A percentile compares a stretch with the other conserved stretches of the same genome.
Conservation (phyloP, 2,888 invertebrate species). For the Lepidocyrtoides sp. region DNA sequence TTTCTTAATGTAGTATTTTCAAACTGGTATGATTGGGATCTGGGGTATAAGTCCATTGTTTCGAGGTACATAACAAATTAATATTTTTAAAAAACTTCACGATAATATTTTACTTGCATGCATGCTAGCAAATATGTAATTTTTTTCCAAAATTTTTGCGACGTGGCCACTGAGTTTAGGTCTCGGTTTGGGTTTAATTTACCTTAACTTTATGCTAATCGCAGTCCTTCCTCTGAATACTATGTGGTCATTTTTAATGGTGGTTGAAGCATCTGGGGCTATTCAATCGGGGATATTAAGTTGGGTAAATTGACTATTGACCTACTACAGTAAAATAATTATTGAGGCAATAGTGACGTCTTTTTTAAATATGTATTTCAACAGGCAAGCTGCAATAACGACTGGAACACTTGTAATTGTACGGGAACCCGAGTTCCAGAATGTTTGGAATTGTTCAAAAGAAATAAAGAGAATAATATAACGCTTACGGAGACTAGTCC, state of each 20-base stretch:
- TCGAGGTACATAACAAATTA: background rate
- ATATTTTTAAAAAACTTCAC: no score
- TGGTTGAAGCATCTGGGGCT: background rate
- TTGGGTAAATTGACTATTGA: no score
- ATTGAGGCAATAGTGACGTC: background rate
- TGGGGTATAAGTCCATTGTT: conserved; percentile 61
- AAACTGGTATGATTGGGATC: conserved; percentile 58
- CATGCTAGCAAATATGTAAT: no score
- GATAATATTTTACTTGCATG: no score
- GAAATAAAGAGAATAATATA: background rate
- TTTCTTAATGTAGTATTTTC: conserved; percentile 15
- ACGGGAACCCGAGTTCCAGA: background rate
- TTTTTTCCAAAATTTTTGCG: no score
- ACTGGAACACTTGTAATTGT: conserved; percentile 93
- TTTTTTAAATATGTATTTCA: conserved; percentile 88
- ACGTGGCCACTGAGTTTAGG: no score
- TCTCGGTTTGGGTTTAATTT: no score
- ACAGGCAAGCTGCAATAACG: conserved; percentile 93
- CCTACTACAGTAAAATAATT: no score
- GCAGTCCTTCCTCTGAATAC: no score
- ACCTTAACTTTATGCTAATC: no score
- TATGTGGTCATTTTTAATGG: conserved; percentile 16
- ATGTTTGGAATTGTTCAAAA: background rate
- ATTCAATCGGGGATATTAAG: no score
- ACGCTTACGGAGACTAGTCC: background rate